phyloP scores from a whole-genome alignment of 2,113 vertebrate genomes.

The Chiloscyllium plagiosum region DNA sequence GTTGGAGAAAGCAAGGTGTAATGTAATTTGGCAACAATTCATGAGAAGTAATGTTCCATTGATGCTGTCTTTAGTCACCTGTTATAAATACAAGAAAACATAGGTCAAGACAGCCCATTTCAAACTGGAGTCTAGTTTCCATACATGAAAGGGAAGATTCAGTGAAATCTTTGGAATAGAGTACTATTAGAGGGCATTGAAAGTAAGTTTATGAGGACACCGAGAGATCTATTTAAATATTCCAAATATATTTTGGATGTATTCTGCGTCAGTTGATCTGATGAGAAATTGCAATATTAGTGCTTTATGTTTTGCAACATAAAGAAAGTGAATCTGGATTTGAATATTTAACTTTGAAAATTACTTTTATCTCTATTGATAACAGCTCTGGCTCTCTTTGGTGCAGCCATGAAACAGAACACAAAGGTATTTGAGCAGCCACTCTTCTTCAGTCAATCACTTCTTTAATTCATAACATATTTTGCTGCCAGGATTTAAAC shows the following conservation, averaged over 20 bases:
- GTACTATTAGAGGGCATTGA: background rate
- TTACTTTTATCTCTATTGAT: background rate
- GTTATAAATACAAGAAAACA: background rate
- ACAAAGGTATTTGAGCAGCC: background rate
- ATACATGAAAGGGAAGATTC: background rate
- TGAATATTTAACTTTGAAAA: conserved; percentile 16
- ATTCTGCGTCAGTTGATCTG: background rate
- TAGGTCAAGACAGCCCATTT: background rate
- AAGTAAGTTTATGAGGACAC: background rate
- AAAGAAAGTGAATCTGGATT: background rate
- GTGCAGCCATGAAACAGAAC: background rate
- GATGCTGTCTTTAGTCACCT: background rate
- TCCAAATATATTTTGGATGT: background rate
- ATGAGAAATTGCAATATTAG: background rate
- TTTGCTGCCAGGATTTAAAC: background rate
- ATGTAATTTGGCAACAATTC: background rate
- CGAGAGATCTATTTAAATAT: background rate
- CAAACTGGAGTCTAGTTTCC: background rate
- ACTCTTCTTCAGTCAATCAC: background rate
- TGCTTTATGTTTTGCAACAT: background rate
- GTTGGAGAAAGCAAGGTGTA: background rate
- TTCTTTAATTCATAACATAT: background rate
- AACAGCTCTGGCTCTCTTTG: background rate
- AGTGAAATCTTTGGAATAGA: background rate
- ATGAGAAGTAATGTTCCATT: background rate